These are phyloP conservation scores for Ladona fulva DNA, from an alignment of 1,140 invertebrate genomes.

Conservation along the genomic window DNA sequence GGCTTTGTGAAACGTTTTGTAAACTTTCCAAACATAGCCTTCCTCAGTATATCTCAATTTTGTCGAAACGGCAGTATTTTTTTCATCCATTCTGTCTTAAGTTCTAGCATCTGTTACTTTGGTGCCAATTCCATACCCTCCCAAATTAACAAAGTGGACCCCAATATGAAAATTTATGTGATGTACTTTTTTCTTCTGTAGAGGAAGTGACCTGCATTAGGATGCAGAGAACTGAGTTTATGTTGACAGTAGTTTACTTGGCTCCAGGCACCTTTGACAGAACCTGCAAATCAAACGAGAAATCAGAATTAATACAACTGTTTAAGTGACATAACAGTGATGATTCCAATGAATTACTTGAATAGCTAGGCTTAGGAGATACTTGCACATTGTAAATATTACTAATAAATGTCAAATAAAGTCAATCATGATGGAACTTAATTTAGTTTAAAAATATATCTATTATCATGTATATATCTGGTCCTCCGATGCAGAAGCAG, in stretches of 20 bases:
- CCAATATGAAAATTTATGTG: not conserved
- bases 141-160: not conserved
- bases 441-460: no score
- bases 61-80: not conserved
- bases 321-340: constrained; percentile 9
- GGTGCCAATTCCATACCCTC: not conserved
- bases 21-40: not conserved
- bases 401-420: not conserved
- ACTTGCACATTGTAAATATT: not conserved
- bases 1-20: not conserved
- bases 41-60: not conserved
- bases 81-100: not conserved
- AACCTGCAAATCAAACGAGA: constrained; percentile 12
- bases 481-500: no score
- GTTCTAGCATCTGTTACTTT: not conserved
- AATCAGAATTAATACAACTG: constrained; percentile 2
- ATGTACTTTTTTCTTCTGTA: not conserved
- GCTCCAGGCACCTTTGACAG: constrained; percentile 22
- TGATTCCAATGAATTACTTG: not conserved
- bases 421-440: no score
- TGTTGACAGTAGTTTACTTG: constrained; percentile 16
- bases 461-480: no score
- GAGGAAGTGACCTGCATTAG: not conserved
- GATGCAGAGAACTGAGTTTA: not conserved
- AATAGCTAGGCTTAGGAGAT: not conserved